Percentiles rank a stretch among this genome's conserved stretches.
Evolutionary conservation across 37 sponge, comb jelly and placozoan species (phyloP).

Genomic region (Amphimedon queenslandica): DNA sequence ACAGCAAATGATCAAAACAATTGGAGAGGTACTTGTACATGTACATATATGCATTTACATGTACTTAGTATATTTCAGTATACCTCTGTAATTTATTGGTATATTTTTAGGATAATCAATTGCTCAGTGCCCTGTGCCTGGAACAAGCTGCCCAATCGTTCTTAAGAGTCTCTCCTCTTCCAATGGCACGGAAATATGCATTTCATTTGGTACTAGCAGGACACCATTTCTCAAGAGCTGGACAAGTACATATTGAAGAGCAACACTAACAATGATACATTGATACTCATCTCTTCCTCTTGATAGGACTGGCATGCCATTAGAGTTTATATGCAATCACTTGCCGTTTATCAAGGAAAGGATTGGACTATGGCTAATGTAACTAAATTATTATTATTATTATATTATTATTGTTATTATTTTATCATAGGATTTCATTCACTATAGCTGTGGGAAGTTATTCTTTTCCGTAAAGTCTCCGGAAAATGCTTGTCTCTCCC

Average conservation of each 20-base stretch:
- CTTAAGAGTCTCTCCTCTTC: constrained; percentile 38
- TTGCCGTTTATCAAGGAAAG: constrained; percentile 52
- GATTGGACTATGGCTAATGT: constrained; percentile 83
- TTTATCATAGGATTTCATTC: constrained; percentile 38
- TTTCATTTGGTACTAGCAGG: constrained; percentile 88
- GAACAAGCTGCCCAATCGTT: constrained; percentile 94
- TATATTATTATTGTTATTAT: not conserved
- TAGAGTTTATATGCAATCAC: constrained; percentile 50
- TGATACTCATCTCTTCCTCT: not conserved
- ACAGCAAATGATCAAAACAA: constrained; percentile 44
- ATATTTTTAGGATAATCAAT: constrained; percentile 45
- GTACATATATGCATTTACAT: not conserved
- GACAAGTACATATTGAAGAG: constrained; percentile 37
- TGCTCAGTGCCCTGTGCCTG: constrained; percentile 70
- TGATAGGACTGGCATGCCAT: constrained; percentile 47
- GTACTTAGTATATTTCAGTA: not conserved
- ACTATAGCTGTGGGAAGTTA: constrained; percentile 47
- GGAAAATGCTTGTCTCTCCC: constrained; percentile 29
- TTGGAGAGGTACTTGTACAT: constrained; percentile 17
- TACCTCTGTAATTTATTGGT: not conserved
- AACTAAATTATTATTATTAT: not conserved
- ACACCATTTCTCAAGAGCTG: constrained; percentile 71
- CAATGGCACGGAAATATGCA: constrained; percentile 80
- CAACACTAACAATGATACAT: not conserved
- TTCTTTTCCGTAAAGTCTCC: constrained; percentile 33